phyloP scores from a whole-genome alignment of 2,113 vertebrate species.

The Anseranas semipalmata region DNA sequence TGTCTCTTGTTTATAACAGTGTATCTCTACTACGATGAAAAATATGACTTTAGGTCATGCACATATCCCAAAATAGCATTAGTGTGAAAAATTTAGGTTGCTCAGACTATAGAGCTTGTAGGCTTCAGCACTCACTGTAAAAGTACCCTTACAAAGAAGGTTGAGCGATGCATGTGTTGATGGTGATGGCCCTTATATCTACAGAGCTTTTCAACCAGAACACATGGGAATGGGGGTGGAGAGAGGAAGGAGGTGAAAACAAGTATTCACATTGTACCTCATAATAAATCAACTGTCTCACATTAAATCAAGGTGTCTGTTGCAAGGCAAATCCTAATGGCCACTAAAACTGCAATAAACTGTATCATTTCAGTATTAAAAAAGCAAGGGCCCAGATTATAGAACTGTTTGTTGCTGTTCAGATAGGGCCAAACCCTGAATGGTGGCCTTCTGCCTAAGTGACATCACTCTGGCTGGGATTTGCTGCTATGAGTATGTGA shows the following conservation, averaged over 20 bases:
- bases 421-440: neutral
- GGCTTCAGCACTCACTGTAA: neutral
- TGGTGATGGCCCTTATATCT: neutral
- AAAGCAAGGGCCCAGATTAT: neutral
- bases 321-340: neutral
- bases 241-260: constrained; percentile 5
- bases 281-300: constrained; percentile 38
- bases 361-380: neutral
- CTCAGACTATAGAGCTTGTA: neutral
- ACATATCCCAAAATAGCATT: neutral
- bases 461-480: neutral
- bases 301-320: neutral
- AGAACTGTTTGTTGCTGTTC: neutral
- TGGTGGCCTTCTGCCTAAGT: neutral
- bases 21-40: neutral
- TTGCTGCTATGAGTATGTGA: neutral
- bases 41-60: neutral
- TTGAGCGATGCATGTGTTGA: neutral
- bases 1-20: neutral
- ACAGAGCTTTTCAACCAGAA: neutral
- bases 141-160: neutral
- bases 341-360: neutral
- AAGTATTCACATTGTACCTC: neutral
- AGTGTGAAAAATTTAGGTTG: neutral
- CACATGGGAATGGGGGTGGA: neutral